phyloP scores from a whole-genome alignment of 2,888 invertebrate genomes.

The Ctena decussata region DNA sequence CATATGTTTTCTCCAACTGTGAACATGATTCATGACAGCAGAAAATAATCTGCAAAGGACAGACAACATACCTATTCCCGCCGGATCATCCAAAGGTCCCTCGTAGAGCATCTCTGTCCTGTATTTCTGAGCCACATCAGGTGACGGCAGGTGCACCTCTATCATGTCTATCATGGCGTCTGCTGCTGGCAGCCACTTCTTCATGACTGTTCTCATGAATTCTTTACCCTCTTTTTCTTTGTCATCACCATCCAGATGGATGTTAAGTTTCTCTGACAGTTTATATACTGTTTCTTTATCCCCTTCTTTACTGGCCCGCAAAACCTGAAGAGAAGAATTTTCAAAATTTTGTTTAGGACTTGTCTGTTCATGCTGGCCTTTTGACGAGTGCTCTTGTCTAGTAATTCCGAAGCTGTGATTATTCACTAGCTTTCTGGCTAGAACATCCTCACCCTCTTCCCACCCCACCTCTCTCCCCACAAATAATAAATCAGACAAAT shows the following conservation, averaged over 20 bases:
- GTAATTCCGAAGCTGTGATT: too few relatives aligned
- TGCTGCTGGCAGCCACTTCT: constrained; percentile 99
- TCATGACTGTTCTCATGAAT: constrained; percentile 98
- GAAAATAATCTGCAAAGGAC: too few relatives aligned
- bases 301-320: constrained; percentile 67
- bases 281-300: constrained; percentile 91
- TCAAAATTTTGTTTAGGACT: too few relatives aligned
- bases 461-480: too few relatives aligned
- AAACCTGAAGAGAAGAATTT: constrained; percentile 3
- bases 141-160: constrained; percentile 99
- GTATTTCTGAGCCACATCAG: constrained; percentile 99
- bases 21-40: neutral
- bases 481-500: too few relatives aligned
- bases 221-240: constrained; percentile 98
- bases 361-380: too few relatives aligned
- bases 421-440: too few relatives aligned
- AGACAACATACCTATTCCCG: constrained; percentile 92
- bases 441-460: too few relatives aligned
- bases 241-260: constrained; percentile 97
- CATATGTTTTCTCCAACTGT: too few relatives aligned
- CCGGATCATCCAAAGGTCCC: constrained; percentile 98
- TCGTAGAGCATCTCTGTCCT: constrained; percentile 99
- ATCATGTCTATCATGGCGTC: constrained; percentile 99
- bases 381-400: too few relatives aligned
- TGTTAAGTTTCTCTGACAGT: constrained; percentile 95